phyloP scores from a whole-genome alignment of 2,888 invertebrate species.

The Taenaris catops region DNA sequence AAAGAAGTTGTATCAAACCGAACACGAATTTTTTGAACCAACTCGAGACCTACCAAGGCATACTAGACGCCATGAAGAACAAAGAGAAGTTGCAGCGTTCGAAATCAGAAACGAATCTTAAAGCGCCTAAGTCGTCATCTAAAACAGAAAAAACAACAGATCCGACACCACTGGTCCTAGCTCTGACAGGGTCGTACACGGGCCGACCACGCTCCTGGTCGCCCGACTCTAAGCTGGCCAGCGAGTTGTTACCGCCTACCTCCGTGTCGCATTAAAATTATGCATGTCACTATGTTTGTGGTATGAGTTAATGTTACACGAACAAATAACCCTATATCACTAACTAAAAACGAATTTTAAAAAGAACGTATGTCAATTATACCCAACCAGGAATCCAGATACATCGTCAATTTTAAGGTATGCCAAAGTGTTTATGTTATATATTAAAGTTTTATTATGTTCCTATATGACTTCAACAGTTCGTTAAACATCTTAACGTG shows the following conservation, averaged over 20 bases:
- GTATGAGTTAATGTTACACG: no score
- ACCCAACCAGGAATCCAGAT: no score
- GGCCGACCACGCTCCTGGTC: slow-evolving; percentile 87
- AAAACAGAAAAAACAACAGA: slow-evolving; percentile 82
- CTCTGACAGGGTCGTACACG: slow-evolving; percentile 60
- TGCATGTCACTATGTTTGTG: no score
- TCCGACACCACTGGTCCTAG: slow-evolving; percentile 81
- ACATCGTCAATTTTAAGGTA: no score
- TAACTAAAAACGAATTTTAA: no score
- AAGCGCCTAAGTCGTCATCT: slow-evolving; percentile 81
- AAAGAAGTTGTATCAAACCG: slow-evolving; percentile 96
- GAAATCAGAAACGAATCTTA: slow-evolving; percentile 95
- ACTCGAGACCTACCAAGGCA: slow-evolving; percentile 97
- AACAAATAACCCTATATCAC: no score
- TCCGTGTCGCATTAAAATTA: slow-evolving; percentile 86
- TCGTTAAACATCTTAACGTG: no score
- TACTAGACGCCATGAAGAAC: slow-evolving; percentile 97
- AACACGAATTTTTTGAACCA: slow-evolving; percentile 97
- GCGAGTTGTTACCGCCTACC: slow-evolving; percentile 80
- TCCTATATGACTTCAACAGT: no score
- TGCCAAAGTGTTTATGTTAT: no score
- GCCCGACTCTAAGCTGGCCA: slow-evolving; percentile 81
- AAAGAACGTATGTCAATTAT: no score
- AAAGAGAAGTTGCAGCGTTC: slow-evolving; percentile 95
- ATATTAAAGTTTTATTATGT: no score